phyloP scores from a whole-genome alignment of 2,888 invertebrate genomes.

The Cerceris rybyensis region DNA sequence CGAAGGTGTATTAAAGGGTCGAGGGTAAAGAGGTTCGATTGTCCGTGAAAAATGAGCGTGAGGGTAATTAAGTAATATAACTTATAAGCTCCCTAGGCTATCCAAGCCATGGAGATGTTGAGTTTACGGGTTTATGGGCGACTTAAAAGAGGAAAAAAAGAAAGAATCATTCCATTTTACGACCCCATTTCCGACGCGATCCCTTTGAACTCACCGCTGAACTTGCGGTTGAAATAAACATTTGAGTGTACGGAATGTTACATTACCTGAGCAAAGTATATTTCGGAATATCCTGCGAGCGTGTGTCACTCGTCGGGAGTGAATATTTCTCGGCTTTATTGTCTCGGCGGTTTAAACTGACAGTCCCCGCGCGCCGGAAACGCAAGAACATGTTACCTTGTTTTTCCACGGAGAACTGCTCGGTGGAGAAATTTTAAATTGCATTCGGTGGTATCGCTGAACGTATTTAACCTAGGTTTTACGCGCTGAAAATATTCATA shows the following conservation, averaged over 20 bases:
- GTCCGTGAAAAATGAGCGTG: conserved; percentile 2
- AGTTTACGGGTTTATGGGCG: conserved; percentile 66
- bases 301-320: neutral
- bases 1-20: conserved; percentile 5
- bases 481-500: too few relatives aligned
- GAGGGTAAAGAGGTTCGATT: conserved; percentile 28
- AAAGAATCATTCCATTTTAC: conserved; percentile 66
- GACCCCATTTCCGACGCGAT: conserved; percentile 49
- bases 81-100: conserved; percentile 12
- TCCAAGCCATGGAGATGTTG: neutral
- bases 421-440: neutral
- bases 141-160: conserved; percentile 21
- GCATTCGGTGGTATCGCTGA: neutral
- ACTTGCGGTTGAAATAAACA: conserved; percentile 23
- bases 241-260: conserved; percentile 1
- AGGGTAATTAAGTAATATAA: conserved; percentile 42
- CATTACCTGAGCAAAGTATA: neutral
- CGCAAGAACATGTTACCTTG: neutral
- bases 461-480: too few relatives aligned
- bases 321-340: neutral
- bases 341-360: neutral
- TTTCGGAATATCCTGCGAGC: neutral
- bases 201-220: conserved; percentile 52
- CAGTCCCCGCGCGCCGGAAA: neutral
- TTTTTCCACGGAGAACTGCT: neutral